Percentiles rank a stretch among this genome's conserved stretches.
Conservation (phyloP, 2,113 vertebrate species). For the human (Homo sapiens) region DNA sequence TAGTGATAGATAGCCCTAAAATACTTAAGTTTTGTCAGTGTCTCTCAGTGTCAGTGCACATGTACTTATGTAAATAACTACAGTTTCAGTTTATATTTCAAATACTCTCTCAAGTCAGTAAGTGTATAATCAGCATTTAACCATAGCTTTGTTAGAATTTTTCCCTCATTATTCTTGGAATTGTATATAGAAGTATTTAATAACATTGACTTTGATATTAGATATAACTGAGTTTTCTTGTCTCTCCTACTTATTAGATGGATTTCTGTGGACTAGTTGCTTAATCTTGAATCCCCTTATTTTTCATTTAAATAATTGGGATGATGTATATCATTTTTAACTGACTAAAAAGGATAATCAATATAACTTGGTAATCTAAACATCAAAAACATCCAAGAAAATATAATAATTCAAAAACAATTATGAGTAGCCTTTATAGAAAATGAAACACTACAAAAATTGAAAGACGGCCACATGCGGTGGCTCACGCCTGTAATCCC, state of each 20-base stretch:
- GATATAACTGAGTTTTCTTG: conserved; percentile 3
- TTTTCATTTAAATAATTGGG: conserved; percentile 19
- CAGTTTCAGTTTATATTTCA: conserved; percentile 36
- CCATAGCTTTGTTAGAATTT: neutral
- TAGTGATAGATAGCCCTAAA: neutral
- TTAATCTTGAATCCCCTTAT: neutral
- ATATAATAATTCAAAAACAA: neutral
- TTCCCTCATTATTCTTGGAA: conserved; percentile 18
- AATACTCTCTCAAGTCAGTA: neutral
- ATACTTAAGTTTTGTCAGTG: neutral
- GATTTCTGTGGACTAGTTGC: neutral
- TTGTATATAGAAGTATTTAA: neutral
- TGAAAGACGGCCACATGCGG: no score
- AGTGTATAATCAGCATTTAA: neutral
- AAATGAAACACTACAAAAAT: neutral
- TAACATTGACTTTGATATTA: conserved; percentile 18
- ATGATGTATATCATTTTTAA: neutral
- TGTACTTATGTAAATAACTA: neutral
- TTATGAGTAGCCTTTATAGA: neutral
- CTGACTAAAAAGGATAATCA: neutral
- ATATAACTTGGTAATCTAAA: neutral
- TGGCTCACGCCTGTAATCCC: no score
- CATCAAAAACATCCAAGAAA: conserved; percentile 1
- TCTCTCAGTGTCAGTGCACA: neutral
- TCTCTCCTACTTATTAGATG: neutral